Conservation (phyloP, 1,140 invertebrate species). For the Oryzaephilus surinamensis region DNA sequence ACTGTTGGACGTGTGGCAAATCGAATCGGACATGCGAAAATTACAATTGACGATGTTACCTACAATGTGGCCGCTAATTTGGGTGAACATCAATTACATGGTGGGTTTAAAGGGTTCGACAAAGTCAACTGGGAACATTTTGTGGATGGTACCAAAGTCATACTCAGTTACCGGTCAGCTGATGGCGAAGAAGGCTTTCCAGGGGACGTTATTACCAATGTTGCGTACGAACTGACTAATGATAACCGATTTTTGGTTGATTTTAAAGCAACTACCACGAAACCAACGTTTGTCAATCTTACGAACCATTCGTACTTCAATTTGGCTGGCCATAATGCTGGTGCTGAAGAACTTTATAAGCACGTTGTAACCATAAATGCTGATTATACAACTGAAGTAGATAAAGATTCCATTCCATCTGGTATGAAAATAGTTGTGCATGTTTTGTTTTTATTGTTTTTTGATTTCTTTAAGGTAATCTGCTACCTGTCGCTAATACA, state of each 20-base stretch:
- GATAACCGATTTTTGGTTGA: conserved; percentile 61
- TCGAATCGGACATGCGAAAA: conserved; percentile 60
- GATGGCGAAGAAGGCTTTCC: conserved; percentile 85
- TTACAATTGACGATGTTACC: conserved; percentile 53
- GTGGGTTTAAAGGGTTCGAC: conserved; percentile 77
- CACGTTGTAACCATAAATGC: conserved; percentile 67
- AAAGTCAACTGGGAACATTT: conserved; percentile 48
- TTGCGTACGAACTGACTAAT: conserved; percentile 59
- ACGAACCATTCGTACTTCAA: conserved; percentile 95
- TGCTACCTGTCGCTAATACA: conserved; percentile 22
- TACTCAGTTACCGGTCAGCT: conserved; percentile 30
- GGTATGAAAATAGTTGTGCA: conserved; percentile 45
- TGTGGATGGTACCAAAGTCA: conserved; percentile 32
- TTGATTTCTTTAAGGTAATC: conserved; percentile 22
- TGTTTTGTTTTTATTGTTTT: no score
- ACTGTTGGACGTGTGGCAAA: conserved; percentile 84
- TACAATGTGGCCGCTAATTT: conserved; percentile 66
- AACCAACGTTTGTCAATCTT: conserved; percentile 77
- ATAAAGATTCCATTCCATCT: conserved; percentile 65
- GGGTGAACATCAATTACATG: conserved; percentile 69
- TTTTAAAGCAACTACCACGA: conserved; percentile 62
- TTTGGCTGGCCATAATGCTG: conserved; percentile 66
- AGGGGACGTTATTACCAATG: conserved; percentile 56
- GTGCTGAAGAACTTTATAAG: conserved; percentile 49
- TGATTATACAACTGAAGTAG: conserved; percentile 64